A percentile compares a stretch with the other conserved stretches of the same genome.
These are phyloP conservation scores for Bostrychus sinensis DNA, from an alignment of 2,113 vertebrate genomes.

Conservation along the genomic window DNA sequence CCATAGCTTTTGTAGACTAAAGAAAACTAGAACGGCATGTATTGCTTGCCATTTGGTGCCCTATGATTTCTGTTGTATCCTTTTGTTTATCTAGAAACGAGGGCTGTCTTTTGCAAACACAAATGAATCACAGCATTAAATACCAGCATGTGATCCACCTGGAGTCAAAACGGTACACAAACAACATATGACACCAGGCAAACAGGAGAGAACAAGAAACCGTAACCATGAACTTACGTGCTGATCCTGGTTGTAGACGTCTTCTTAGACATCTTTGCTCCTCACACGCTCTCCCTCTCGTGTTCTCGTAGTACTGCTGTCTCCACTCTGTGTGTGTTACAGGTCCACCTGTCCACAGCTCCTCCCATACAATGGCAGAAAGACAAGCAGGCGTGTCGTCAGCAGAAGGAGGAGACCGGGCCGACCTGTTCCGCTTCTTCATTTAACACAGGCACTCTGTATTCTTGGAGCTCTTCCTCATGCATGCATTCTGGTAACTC, in stretches of 20 bases:
- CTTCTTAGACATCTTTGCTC: conserved; percentile 70
- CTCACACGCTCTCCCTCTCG: conserved; percentile 14
- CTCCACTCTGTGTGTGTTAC: conserved; percentile 10
- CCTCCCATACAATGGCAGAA: conserved; percentile 62
- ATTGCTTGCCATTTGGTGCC: not conserved
- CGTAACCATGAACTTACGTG: conserved; percentile 67
- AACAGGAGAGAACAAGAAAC: conserved; percentile 14
- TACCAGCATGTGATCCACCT: not conserved
- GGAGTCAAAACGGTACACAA: not conserved
- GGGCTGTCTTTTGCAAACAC: conserved; percentile 11
- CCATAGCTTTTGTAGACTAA: too few species aligned
- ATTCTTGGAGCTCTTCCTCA: not conserved
- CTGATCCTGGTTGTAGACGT: conserved; percentile 58
- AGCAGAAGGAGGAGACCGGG: conserved; percentile 63
- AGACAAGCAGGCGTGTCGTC: conserved; percentile 68
- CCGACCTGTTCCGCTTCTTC: conserved; percentile 72
- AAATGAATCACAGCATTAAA: not conserved
- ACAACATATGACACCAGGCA: conserved; percentile 15
- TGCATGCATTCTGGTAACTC: not conserved
- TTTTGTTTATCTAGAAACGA: conserved; percentile 1
- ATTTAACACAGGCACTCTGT: not conserved
- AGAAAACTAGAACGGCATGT: not conserved
- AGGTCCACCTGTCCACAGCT: conserved; percentile 58
- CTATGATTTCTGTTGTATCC: not conserved
- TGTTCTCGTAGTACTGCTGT: conserved; percentile 18